phyloP scores from a whole-genome alignment of 2,113 vertebrate species.

The Orycteropus afer region DNA sequence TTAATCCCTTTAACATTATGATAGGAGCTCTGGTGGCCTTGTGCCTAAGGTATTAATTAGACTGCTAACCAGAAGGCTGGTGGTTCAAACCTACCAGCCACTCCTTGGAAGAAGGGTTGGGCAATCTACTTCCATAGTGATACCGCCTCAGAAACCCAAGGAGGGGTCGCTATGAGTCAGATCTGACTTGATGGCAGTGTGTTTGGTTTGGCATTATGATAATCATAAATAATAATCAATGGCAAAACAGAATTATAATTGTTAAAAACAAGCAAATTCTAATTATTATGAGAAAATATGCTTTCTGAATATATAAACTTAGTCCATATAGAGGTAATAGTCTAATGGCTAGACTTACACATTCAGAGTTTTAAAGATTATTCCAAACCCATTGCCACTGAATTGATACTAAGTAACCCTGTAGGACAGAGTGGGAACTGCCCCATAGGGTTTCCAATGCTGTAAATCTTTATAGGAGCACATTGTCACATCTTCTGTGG shows the following conservation, averaged over 20 bases:
- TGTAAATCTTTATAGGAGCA: neutral
- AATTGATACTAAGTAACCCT: neutral
- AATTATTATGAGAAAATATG: neutral
- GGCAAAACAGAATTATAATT: neutral
- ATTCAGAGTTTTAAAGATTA: conserved; percentile 15
- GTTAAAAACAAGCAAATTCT: neutral
- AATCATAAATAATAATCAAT: neutral
- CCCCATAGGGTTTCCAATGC: neutral
- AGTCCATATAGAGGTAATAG: neutral
- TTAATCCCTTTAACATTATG: neutral
- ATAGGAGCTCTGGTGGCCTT: too few species aligned
- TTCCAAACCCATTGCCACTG: neutral
- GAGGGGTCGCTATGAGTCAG: too few species aligned
- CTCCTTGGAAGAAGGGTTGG: too few species aligned
- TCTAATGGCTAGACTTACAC: conserved; percentile 13
- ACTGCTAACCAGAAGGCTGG: too few species aligned
- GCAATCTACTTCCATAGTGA: too few species aligned
- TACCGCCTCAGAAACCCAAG: too few species aligned
- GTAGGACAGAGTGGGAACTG: neutral
- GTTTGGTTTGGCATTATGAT: neutral
- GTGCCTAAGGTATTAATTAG: too few species aligned
- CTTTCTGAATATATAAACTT: neutral
- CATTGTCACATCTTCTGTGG: too few species aligned
- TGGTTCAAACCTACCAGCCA: too few species aligned
- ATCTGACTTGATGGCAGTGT: too few species aligned